phyloP scores from a whole-genome alignment of 2,113 vertebrate species.

The Platysternon megacephalum region DNA sequence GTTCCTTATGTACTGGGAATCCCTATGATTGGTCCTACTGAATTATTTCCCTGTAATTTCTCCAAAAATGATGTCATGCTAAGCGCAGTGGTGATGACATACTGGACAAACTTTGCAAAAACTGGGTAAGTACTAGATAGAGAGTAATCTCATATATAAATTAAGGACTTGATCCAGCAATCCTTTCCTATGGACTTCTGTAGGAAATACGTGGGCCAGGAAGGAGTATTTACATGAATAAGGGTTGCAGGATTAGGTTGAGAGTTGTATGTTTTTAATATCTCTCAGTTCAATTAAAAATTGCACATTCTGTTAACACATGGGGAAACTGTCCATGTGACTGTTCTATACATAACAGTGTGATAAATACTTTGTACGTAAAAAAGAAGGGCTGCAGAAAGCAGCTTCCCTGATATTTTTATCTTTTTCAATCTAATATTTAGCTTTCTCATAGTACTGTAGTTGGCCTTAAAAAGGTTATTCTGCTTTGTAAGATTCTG shows the following conservation, averaged over 20 bases:
- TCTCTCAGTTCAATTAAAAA: neutral
- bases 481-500: neutral
- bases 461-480: neutral
- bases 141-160: neutral
- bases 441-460: neutral
- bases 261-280: neutral
- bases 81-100: constrained; percentile 99
- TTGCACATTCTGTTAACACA: neutral
- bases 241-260: neutral
- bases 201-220: neutral
- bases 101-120: constrained; percentile 99
- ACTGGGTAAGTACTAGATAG: constrained; percentile 88
- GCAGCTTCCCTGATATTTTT: neutral
- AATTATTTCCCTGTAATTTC: constrained; percentile 99
- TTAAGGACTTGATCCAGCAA: neutral
- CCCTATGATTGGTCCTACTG: constrained; percentile 97
- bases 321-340: neutral
- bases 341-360: neutral
- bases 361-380: neutral
- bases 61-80: constrained; percentile 99
- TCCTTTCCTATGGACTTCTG: neutral
- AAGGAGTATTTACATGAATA: neutral
- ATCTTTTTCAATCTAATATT: neutral
- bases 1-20: constrained; percentile 97
- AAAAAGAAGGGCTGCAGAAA: neutral